A percentile compares a stretch with the other conserved stretches of the same genome.
Conservation (phyloP, 2,888 invertebrate species). For the Hecatera dysodea region DNA sequence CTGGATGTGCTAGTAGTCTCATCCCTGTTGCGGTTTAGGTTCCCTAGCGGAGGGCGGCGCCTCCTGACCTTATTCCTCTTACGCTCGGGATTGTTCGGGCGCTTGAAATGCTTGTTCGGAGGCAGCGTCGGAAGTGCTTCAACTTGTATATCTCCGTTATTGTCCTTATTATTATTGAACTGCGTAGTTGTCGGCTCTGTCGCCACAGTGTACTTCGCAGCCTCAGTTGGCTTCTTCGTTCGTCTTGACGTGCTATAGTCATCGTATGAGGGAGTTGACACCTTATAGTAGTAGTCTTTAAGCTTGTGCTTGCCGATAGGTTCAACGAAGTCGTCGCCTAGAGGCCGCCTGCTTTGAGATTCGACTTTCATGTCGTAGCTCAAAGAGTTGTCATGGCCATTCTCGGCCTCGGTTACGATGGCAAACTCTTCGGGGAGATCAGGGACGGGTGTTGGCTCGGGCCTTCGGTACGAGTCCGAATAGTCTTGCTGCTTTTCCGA, state of each 20-base stretch:
- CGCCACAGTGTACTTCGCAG: slow-evolving; percentile 67
- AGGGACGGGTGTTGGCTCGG: slow-evolving; percentile 76
- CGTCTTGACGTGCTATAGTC: slow-evolving; percentile 80
- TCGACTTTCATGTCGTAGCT: slow-evolving; percentile 84
- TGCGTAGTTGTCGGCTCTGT: slow-evolving; percentile 76
- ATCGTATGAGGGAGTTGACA: slow-evolving; percentile 84
- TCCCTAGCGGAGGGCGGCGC: slow-evolving; percentile 83
- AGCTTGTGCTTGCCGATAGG: slow-evolving; percentile 86
- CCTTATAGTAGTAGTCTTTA: slow-evolving; percentile 88
- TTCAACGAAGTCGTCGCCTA: slow-evolving; percentile 85
- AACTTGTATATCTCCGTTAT: slow-evolving; percentile 73
- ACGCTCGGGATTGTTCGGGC: slow-evolving; percentile 79
- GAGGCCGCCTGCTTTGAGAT: slow-evolving; percentile 87
- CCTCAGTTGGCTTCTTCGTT: slow-evolving; percentile 83
- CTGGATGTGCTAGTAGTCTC: slow-evolving; percentile 71
- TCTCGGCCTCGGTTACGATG: slow-evolving; percentile 86
- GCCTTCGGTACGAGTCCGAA: slow-evolving; percentile 73
- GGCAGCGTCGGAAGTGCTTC: slow-evolving; percentile 87
- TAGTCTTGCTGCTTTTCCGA: slow-evolving; percentile 76
- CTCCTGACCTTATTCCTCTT: slow-evolving; percentile 88
- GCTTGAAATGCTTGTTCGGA: slow-evolving; percentile 86
- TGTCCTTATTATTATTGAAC: slow-evolving; percentile 69
- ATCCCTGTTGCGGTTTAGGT: slow-evolving; percentile 76
- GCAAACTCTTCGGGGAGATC: slow-evolving; percentile 84
- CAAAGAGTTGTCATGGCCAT: slow-evolving; percentile 85